These are phyloP conservation scores for Gopherus flavomarginatus DNA, from an alignment of 2,113 vertebrate species.

Conservation along the genomic window DNA sequence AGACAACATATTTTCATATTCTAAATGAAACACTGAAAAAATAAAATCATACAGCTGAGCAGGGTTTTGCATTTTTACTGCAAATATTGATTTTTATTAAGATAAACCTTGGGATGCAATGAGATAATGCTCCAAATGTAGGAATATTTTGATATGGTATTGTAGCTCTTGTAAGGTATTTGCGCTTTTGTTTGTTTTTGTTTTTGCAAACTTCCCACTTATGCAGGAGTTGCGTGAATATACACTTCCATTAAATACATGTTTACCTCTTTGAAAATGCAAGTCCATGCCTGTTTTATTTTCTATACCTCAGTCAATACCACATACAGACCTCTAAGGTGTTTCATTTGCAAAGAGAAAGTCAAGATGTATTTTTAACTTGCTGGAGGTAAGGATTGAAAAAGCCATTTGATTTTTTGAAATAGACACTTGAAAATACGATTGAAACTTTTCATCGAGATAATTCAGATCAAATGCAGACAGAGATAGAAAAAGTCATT, in stretches of 20 bases:
- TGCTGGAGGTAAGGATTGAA: neutral
- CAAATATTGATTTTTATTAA: conserved; percentile 1
- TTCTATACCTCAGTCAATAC: neutral
- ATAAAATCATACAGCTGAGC: neutral
- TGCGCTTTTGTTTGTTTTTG: neutral
- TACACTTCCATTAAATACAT: neutral
- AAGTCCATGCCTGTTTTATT: neutral
- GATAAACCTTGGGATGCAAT: neutral
- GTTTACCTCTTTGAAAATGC: neutral
- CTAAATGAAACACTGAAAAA: neutral
- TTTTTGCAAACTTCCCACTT: neutral
- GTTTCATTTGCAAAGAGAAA: neutral
- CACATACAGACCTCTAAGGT: neutral
- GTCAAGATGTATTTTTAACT: neutral
- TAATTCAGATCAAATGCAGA: conserved; percentile 27
- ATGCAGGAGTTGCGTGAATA: neutral
- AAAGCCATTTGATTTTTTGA: conserved; percentile 40
- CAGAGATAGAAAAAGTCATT: conserved; percentile 1
- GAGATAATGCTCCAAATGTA: neutral
- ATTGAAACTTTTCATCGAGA: conserved; percentile 32
- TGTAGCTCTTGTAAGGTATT: neutral
- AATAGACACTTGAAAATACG: conserved; percentile 19
- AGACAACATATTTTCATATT: neutral
- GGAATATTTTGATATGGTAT: neutral
- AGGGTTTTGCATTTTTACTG: neutral